Base-by-base conservation (phyloP, 2,888 invertebrate genomes). In the Agapetus fuscipes region DNA sequence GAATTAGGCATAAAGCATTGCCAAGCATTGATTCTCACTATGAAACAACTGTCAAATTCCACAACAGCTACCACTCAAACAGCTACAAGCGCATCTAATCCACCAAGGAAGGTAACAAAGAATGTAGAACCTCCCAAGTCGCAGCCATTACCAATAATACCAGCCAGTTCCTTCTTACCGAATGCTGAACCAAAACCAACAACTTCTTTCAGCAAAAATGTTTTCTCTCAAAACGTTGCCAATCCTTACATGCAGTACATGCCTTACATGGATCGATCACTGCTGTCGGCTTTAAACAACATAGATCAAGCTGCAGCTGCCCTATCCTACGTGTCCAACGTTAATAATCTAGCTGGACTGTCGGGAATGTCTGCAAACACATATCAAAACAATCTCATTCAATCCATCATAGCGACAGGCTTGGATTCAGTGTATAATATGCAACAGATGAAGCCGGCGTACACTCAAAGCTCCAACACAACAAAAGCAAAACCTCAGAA, bases 1-100 rank as follows among this genome's bases (percentile, higher is more conserved):
- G 84, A 84, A 50, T 59, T 78, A 25, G 83, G 81, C 32, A 66
- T 79, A 48, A 83, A 80, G 56, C 78, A 78, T 51, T 83, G 84
- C 52, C 74, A 79, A 47, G 76, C 76, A 51, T 65, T 77, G 47
- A 71, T 74, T 39, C 62, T 72, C 14, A 61, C 67, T 1, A 66
- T 76, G 43, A 80, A 76, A 55, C 69, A 74, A 37, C 66, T 70
- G 43, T 66, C 70, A 64, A 44, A 62, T 56, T 37, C 52, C 54
- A n/a, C 64, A 61, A 47, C 66, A 63, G 52, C 65, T 62, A 45
- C 64, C 61, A 48, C 62, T 49, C 32, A 49, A 2, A 29, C 46
- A 11, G 30, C 51, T 3, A 26, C 56, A 3, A 20, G 9, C 13
- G 17, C 20, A 20, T 10, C 16, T 15, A 14, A 26, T 6, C 13